Percentiles rank a stretch among this genome's conserved stretches.
Evolutionary conservation across 1,140 invertebrate species (phyloP).

Genomic region (Ceratosolen solmsi): DNA sequence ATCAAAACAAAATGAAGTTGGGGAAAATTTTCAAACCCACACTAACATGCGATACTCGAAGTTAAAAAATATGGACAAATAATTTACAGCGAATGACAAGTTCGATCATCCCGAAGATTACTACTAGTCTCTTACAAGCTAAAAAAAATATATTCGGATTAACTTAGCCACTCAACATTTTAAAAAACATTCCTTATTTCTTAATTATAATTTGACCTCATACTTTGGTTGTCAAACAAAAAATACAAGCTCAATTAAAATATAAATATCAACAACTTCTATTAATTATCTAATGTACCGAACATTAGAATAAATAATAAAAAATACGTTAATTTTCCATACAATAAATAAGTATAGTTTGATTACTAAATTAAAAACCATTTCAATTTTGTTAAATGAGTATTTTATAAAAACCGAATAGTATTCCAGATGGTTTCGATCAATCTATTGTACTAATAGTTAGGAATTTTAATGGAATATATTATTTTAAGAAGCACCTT

Average conservation of each 20-base stretch:
- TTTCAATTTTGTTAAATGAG: constrained; percentile 30
- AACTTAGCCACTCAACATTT: constrained; percentile 21
- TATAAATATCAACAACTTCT: background rate
- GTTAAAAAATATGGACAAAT: constrained; percentile 41
- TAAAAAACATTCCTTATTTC: background rate
- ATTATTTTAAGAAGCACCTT: background rate
- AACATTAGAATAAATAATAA: constrained; percentile 30
- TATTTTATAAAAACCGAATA: background rate
- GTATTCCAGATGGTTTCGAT: background rate
- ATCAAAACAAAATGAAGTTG: constrained; percentile 17
- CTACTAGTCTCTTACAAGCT: constrained; percentile 29
- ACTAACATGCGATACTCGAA: constrained; percentile 7
- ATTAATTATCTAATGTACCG: background rate
- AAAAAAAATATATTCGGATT: constrained; percentile 37
- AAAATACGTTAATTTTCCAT: constrained; percentile 10
- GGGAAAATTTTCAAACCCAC: constrained; percentile 2
- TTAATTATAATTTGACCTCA: constrained; percentile 30
- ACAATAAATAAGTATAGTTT: constrained; percentile 32
- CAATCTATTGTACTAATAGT: no score
- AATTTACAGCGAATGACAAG: constrained; percentile 62
- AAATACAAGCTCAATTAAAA: background rate
- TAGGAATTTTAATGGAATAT: background rate
- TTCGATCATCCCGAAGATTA: constrained; percentile 62
- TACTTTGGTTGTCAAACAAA: background rate
- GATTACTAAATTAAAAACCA: constrained; percentile 28